Conservation (phyloP, 2,888 invertebrate species). For the Caenorhabditis uteleia region DNA sequence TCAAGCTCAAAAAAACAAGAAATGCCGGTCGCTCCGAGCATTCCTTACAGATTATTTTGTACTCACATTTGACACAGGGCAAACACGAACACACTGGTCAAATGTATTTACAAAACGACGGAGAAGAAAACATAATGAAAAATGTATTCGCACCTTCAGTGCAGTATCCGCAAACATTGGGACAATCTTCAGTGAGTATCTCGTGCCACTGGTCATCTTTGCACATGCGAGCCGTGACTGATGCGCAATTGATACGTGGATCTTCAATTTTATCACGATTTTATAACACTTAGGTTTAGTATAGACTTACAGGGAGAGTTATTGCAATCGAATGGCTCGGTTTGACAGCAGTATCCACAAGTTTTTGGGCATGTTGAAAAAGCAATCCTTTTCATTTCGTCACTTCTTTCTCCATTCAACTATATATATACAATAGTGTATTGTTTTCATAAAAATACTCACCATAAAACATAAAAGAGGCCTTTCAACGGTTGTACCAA, state of each 20-base stretch:
- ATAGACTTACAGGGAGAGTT: constrained; percentile 31
- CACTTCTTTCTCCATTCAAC: constrained; percentile 33
- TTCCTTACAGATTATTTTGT: no score
- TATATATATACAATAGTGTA: constrained; percentile 6
- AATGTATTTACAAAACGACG: no score
- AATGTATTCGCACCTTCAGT: constrained; percentile 20
- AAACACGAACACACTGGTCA: no score
- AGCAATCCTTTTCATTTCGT: constrained; percentile 32
- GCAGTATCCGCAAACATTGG: constrained; percentile 45
- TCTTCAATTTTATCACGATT: constrained; percentile 17
- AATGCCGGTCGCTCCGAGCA: no score
- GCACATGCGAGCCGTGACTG: constrained; percentile 38
- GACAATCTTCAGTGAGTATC: constrained; percentile 39
- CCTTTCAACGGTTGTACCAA: constrained; percentile 16
- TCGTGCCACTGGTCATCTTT: constrained; percentile 41
- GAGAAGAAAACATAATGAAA: constrained; percentile 3
- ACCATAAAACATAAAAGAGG: constrained; percentile 33
- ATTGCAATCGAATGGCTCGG: constrained; percentile 31
- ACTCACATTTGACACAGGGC: no score
- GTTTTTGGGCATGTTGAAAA: constrained; percentile 38
- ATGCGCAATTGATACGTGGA: constrained; percentile 35
- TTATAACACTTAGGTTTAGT: background rate
- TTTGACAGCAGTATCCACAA: constrained; percentile 45
- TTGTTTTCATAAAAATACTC: background rate
- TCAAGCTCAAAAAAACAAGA: no score